Evolutionary conservation across 1,140 invertebrate species (phyloP), one percentile per base, ranked within the genome.

Genomic region (Meloidogyne floridensis): DNA sequence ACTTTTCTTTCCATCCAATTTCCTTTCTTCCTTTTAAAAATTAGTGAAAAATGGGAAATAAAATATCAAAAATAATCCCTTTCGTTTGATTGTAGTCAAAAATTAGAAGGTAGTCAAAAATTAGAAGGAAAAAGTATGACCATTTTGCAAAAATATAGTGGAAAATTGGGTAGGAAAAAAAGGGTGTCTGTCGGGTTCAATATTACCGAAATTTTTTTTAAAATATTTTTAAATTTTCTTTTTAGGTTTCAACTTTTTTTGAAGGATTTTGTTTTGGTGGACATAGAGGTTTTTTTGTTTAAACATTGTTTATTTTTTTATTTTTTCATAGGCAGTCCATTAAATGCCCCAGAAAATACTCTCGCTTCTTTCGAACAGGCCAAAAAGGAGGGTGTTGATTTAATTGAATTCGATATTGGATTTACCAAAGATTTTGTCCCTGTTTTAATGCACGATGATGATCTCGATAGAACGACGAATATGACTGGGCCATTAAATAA

Each of bases 351-450:
- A 0, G 88, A 89, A 76, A 89, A 89, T 69, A 90, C 89, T 32
- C 86, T 89, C 59, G 77, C 83, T 54, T 90, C 89, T 15, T 87
- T 89, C 69, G 78, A 86, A 80, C 78, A 81, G 69, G 82, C 90
- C 3, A 87, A 93, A 82, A 91, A 92, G 69, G 92, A 92, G 86
- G 93, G 94, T 0, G 94, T 93, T 83, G 92, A 91, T 83, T 92
- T 93, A 43, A 91, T 95, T 15, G 94, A 95, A 90, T 92, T 95
- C 87, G 94, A 95, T 91, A 91, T 95, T 15, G 90, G 92, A 11
- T 91, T 94, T 13, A 94, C 94, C 0, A 92, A 91, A 83, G 94
- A 95, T 90, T 93, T 93, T 74, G 91, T 94, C 80, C 92, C 94
- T 70, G 92, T 95, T 80, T 84, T 94, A 8, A 93, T 94, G 73